phyloP scores from a whole-genome alignment of 2,888 invertebrate species.

The Holacanthella duospinosa region DNA sequence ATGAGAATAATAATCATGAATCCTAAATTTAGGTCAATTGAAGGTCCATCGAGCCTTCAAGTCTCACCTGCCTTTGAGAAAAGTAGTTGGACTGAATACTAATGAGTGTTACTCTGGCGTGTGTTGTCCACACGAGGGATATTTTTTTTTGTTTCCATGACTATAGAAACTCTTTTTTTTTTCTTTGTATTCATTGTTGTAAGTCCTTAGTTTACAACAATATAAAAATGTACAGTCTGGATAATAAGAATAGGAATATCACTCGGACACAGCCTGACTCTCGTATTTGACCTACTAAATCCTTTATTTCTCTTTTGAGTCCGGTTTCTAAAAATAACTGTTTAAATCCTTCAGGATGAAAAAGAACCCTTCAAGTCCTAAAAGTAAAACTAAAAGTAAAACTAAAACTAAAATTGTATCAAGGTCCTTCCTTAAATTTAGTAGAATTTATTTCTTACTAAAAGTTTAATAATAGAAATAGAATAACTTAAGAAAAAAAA shows the following conservation, averaged over 20 bases:
- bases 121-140: not conserved
- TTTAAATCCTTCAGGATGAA: not conserved
- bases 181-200: not conserved
- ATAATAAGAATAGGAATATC: not conserved
- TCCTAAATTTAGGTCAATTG: not conserved
- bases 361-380: too few species aligned
- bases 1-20: not conserved
- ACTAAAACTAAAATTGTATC: too few species aligned
- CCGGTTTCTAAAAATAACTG: not conserved
- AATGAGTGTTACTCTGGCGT: constrained; percentile 2
- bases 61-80: not conserved
- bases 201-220: not conserved
- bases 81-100: not conserved
- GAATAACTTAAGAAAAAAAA: too few species aligned
- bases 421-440: too few species aligned
- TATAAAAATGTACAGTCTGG: not conserved
- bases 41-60: not conserved
- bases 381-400: too few species aligned
- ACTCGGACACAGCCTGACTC: not conserved
- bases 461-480: too few species aligned
- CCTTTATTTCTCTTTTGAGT: not conserved
- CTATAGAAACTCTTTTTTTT: not conserved
- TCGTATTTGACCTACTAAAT: constrained; percentile 3
- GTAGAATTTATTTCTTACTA: too few species aligned
- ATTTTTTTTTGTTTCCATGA: not conserved